Percentiles rank a stretch among this genome's conserved stretches.
phyloP scores from a whole-genome alignment of 2,797 vertebrate species.

The Karalla daura region DNA sequence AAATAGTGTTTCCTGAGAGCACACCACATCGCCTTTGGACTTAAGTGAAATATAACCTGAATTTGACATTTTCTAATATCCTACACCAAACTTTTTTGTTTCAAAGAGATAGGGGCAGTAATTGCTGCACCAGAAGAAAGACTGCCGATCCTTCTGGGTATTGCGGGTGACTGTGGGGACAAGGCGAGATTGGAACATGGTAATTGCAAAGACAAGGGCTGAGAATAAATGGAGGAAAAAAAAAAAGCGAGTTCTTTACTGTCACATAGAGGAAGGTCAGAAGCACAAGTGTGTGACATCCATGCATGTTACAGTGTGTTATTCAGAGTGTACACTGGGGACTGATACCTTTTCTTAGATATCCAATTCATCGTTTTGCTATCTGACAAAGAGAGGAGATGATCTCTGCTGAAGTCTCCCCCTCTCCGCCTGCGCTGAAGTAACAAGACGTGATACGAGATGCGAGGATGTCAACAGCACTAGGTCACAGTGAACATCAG shows the following conservation, averaged over 20 bases:
- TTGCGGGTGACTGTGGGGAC: slow-evolving; percentile 87
- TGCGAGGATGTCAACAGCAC: slow-evolving; percentile 74
- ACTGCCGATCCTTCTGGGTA: slow-evolving; percentile 85
- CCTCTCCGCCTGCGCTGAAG: slow-evolving; percentile 54
- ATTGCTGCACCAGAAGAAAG: slow-evolving; percentile 86
- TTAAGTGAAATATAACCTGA: slow-evolving; percentile 87
- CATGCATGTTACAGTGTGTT: slow-evolving; percentile 79
- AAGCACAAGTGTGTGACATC: slow-evolving; percentile 84
- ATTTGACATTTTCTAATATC: slow-evolving; percentile 90
- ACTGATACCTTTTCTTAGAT: slow-evolving; percentile 84
- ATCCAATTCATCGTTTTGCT: slow-evolving; percentile 77
- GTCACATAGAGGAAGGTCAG: slow-evolving; percentile 86
- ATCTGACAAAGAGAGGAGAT: slow-evolving; percentile 79
- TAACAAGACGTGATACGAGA: slow-evolving; percentile 78
- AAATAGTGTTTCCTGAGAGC: slow-evolving; percentile 76
- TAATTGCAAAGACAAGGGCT: slow-evolving; percentile 88
- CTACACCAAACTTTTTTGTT: slow-evolving; percentile 87
- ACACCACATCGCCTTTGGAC: slow-evolving; percentile 77
- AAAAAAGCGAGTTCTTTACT: slow-evolving; percentile 77
- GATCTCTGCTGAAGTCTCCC: slow-evolving; percentile 73
- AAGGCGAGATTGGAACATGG: slow-evolving; percentile 84
- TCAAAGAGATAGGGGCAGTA: slow-evolving; percentile 85
- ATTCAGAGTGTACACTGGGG: slow-evolving; percentile 82
- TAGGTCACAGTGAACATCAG: slow-evolving; percentile 73
- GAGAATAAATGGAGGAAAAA: slow-evolving; percentile 80